Evolutionary conservation across 2,113 vertebrate species (phyloP).

Genomic region (Bothrops jararaca): DNA sequence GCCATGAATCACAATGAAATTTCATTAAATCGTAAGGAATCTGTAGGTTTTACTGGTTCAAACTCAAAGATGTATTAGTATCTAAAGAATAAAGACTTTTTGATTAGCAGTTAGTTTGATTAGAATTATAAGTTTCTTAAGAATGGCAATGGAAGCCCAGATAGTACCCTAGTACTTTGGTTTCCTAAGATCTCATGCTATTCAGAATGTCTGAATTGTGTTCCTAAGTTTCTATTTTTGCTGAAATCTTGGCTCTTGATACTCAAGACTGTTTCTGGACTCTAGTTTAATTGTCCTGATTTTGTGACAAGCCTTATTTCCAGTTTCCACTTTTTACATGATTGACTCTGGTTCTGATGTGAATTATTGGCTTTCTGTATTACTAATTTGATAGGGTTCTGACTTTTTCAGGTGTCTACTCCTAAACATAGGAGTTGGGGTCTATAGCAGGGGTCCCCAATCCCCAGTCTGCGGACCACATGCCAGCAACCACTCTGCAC

Average conservation of each 20-base stretch:
- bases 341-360: neutral
- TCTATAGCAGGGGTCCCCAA: no score
- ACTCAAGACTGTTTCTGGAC: neutral
- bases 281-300: neutral
- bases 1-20: neutral
- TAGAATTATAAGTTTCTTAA: neutral
- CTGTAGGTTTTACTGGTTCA: neutral
- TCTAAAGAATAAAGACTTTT: neutral
- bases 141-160: neutral
- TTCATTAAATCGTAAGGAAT: neutral
- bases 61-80: neutral
- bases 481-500: no score
- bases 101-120: neutral
- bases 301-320: neutral
- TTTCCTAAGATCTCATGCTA: neutral
- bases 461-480: no score
- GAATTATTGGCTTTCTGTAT: neutral
- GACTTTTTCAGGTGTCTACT: neutral
- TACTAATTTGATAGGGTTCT: neutral
- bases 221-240: neutral
- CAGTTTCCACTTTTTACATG: neutral
- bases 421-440: neutral
- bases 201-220: neutral
- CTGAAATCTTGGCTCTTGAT: neutral
- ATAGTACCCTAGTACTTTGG: neutral